phyloP scores from a whole-genome alignment of 1,140 invertebrate species.

The Pissodes strobi region DNA sequence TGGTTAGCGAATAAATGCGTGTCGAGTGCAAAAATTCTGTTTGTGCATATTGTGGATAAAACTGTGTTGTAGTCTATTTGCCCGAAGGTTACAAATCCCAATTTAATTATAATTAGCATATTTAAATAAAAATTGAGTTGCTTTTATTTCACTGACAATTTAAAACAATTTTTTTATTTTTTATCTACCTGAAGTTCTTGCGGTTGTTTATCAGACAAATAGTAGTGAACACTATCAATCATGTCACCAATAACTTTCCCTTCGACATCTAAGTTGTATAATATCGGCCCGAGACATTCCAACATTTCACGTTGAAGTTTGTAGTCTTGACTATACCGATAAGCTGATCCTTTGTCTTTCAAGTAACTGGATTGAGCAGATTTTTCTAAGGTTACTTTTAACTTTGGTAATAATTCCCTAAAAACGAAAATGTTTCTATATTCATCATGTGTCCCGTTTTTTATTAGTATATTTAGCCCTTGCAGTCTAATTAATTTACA shows the following conservation, averaged over 20 bases:
- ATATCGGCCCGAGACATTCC: slow-evolving; percentile 58
- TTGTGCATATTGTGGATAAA: no score
- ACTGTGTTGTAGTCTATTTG: no score
- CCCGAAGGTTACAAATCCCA: no score
- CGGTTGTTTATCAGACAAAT: slow-evolving; percentile 66
- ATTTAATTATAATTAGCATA: no score
- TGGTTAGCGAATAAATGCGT: no score
- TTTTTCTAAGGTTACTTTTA: slow-evolving; percentile 60
- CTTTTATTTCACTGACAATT: no score
- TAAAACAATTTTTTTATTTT: no score
- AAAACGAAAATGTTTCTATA: slow-evolving; percentile 21
- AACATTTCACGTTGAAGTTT: slow-evolving; percentile 65
- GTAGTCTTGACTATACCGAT: slow-evolving; percentile 64
- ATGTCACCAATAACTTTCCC: slow-evolving; percentile 59
- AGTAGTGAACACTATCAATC: slow-evolving; percentile 57
- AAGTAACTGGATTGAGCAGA: slow-evolving; percentile 62
- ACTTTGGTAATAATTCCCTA: slow-evolving; percentile 66
- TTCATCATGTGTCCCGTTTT: no score
- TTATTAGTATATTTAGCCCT: no score
- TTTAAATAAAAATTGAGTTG: no score
- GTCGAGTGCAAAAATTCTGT: no score
- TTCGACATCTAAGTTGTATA: slow-evolving; percentile 59
- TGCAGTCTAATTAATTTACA: no score
- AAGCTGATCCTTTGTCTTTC: slow-evolving; percentile 62
- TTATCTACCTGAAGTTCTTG: slow-evolving; percentile 63